Base-by-base conservation (phyloP, 2,888 invertebrate genomes). In the Catonia carolina region DNA sequence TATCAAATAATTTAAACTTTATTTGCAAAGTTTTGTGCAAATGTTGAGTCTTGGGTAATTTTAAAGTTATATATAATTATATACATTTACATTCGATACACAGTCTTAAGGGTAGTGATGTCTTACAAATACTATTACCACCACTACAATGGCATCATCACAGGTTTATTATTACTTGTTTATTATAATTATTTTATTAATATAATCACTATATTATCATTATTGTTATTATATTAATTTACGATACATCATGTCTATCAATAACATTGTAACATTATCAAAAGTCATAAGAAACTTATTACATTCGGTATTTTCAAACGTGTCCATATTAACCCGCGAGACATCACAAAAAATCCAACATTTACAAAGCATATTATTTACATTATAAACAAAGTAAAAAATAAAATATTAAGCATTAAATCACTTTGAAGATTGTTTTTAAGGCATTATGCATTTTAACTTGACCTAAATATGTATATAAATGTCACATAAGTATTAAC, bases 401-500 rank as follows among this genome's bases (percentile, higher is more conserved):
- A 42, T 36, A 58, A 47, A 55, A 20, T 14, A 20, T 17, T 27
- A 27, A 50, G 31, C 50, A 50, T 20, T 35, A 27, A 33, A 36
- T 33, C 20, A 31, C 18, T 33, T 50, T 17, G 33, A 20, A 35
- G 50, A 17, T 17, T 35, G 53, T 57, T 47, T 52, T 48, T 41
- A 54, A 61, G 59, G 55, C 55, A 47, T 20, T 54, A 53, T 52
- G 22, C 51, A 56, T 15, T 49, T 56, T 42, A 22, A 58, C n/a
- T n/a, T n/a, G n/a, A n/a, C 23, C 52, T 55, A 35, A 31, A 35
- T 10, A 53, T 27, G 51, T 52, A 58, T 52, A 59, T 55, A 55
- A 52, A 56, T 57, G 57, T 54, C 48, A 33, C 45, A 53, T 37
- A 58, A 45, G 42, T 41, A 60, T 63, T 76, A 81, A 76, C 80